Percentiles rank a stretch among this genome's conserved stretches.
These are phyloP conservation scores for Pygoscelis adeliae DNA, from an alignment of 2,113 vertebrate species.

Conservation along the genomic window DNA sequence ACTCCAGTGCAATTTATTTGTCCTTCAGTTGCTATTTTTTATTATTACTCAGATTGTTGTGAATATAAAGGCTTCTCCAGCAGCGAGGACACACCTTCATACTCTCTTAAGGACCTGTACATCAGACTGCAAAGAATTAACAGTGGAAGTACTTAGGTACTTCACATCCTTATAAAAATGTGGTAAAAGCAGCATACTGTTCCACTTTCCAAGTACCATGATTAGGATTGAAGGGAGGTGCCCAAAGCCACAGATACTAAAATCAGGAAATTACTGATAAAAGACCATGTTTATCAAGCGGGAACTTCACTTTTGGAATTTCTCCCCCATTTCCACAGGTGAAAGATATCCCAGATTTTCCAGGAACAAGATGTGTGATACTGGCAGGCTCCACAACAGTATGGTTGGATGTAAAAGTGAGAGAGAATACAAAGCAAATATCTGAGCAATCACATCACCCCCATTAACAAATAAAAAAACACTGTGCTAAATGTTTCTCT, in stretches of 20 bases:
- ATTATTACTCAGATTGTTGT: background rate
- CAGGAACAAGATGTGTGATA: background rate
- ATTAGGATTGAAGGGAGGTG: background rate
- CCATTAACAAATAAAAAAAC: background rate
- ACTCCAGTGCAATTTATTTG: background rate
- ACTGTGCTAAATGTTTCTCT: background rate
- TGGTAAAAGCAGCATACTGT: background rate
- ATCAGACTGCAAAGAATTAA: background rate
- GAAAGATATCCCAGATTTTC: background rate
- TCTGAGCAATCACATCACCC: background rate
- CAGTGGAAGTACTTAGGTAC: background rate
- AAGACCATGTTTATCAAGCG: accelerated
- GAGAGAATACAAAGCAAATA: background rate
- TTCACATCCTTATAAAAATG: background rate
- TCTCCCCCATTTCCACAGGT: background rate
- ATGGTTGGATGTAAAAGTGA: background rate
- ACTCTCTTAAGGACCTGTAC: background rate
- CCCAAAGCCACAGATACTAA: background rate
- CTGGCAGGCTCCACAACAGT: background rate
- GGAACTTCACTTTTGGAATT: background rate
- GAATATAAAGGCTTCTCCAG: background rate
- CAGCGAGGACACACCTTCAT: background rate
- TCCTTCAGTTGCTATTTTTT: background rate
- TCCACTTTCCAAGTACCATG: background rate
- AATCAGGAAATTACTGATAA: background rate